These are phyloP conservation scores for Cecidostiba fungosa DNA, from an alignment of 2,888 invertebrate species.

Conservation along the genomic window DNA sequence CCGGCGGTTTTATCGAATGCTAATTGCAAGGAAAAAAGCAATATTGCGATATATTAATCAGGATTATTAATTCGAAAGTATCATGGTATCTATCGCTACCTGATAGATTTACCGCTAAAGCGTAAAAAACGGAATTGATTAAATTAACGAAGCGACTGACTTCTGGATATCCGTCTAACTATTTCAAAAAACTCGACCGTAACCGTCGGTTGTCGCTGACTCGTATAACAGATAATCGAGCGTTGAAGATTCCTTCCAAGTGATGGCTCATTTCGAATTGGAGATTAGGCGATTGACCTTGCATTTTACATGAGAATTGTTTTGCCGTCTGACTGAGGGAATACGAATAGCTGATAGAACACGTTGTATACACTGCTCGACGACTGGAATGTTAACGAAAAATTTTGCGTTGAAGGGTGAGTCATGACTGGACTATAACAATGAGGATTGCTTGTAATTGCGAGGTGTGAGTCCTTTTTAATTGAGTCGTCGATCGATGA, in stretches of 20 bases:
- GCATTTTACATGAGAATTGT: conserved; percentile 46
- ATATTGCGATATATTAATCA: no score
- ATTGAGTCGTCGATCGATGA: neutral
- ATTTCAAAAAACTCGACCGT: neutral
- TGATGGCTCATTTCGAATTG: conserved; percentile 27
- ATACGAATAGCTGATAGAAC: neutral
- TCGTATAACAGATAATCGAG: neutral
- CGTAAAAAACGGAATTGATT: no score
- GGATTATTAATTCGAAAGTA: no score
- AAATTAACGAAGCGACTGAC: no score
- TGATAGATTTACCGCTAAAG: no score
- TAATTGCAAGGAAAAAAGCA: no score
- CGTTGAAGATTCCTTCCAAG: neutral
- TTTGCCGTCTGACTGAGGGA: neutral
- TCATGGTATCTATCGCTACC: no score
- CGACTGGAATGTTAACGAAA: neutral
- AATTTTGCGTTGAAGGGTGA: neutral
- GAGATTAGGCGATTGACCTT: conserved; percentile 43
- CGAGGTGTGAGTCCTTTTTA: neutral
- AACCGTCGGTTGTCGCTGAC: no score
- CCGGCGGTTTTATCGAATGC: no score
- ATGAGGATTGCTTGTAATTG: neutral
- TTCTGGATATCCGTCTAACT: neutral
- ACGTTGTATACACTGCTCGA: neutral
- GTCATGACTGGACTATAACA: neutral